Evolutionary conservation across 2,797 vertebrate species (phyloP), one percentile per base, ranked within the genome.

Genomic region (Sternotherus odoratus): DNA sequence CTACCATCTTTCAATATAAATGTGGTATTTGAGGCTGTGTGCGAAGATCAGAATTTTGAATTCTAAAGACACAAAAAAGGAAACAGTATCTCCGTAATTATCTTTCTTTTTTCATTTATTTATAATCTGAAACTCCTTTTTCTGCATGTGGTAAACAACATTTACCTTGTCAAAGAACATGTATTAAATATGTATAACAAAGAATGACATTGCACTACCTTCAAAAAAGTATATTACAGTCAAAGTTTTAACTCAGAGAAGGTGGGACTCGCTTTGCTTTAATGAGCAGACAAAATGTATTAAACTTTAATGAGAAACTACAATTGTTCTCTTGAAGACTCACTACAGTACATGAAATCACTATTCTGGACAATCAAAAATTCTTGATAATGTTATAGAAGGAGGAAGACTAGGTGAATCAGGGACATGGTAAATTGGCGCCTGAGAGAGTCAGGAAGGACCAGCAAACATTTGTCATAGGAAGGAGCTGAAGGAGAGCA

Each of bases 141-240:
- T 24, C 10, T 69, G 56, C 33, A 8, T 79, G 57, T 3, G 24
- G 33, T 93, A 94, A 92, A 92, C 63, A 90, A 36, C 12, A 26
- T 93, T 91, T 82, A 86, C 78, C 43, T 85, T 93, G 63, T 88
- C 94, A 85, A 79, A 36, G 69, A 66, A 54, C 75, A 77, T 77
- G 13, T 83, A 53, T 26, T 72, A 90, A 94, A 86, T 78, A 78
- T 26, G 3, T 7, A 0, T 92, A 85, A 87, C 83, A 89, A 7
- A 39, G 74, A 57, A 19, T 3, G 10, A 8, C 46, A 10, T 86
- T 94, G 94, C 46, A 89, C 13, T 54, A 85, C 82, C 81, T 82
- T 86, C 78, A 82, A 5, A 21, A 21, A 30, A 82, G 16, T 77
- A 5, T n/a, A 19, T 63, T 69, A 89, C 51, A 60, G 5, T 72